A percentile compares a stretch with the other conserved stretches of the same genome.
These are phyloP conservation scores for Heteronetta atricapilla DNA, from an alignment of 2,113 vertebrate genomes.

Conservation along the genomic window DNA sequence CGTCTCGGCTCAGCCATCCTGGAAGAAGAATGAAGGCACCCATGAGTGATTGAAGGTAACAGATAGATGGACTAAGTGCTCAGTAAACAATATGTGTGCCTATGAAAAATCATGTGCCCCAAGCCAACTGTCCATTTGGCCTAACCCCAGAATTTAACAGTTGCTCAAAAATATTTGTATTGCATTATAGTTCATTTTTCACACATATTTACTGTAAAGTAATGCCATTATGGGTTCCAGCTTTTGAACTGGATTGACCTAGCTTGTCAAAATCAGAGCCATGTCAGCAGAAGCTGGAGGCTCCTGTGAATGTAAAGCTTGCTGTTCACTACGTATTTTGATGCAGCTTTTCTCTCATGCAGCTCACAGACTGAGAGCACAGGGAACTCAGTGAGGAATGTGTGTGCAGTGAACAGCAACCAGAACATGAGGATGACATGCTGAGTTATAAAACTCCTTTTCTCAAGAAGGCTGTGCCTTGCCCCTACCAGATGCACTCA, in stretches of 20 bases:
- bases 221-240: background rate
- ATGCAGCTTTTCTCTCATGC: background rate
- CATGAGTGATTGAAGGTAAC: slow-evolving; percentile 62
- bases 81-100: background rate
- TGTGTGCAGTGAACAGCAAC: background rate
- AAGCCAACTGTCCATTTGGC: slow-evolving; percentile 54
- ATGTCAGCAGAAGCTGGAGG: background rate
- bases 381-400: background rate
- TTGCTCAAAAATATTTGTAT: slow-evolving; percentile 43
- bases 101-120: background rate
- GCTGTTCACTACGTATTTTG: background rate
- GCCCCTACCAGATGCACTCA: background rate
- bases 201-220: background rate
- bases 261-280: slow-evolving; percentile 10
- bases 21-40: slow-evolving; percentile 32
- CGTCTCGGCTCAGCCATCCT: background rate
- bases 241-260: slow-evolving; percentile 25
- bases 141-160: slow-evolving; percentile 37
- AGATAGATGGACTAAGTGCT: slow-evolving; percentile 48
- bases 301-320: background rate
- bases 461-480: background rate
- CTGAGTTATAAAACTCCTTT: background rate
- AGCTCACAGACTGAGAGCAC: background rate
- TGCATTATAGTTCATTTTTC: background rate
- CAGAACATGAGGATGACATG: background rate